A percentile compares a stretch with the other conserved stretches of the same genome.
Evolutionary conservation across 1,140 invertebrate genomes (phyloP).

Genomic region (Coboldia fuscipes): DNA sequence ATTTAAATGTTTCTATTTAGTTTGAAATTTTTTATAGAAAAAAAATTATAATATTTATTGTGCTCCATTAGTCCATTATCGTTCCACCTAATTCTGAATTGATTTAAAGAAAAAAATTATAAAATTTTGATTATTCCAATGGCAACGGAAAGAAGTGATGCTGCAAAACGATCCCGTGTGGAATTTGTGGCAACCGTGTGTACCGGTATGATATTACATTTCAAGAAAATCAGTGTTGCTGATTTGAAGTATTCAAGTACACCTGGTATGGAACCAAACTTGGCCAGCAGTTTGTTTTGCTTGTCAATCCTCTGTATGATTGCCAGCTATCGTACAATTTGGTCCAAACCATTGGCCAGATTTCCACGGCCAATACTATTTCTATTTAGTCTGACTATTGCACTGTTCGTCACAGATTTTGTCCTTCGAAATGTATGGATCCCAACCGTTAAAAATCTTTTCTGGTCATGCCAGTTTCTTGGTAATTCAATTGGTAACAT

Average conservation of each 20-base stretch:
- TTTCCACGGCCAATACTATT: not conserved
- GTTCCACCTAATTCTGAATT: too few species aligned
- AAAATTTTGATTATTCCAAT: too few species aligned
- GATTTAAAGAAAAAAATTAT: too few species aligned
- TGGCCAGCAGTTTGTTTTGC: not conserved
- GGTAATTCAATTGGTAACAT: not conserved
- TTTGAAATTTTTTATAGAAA: too few species aligned
- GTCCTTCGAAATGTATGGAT: not conserved
- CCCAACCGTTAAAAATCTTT: not conserved
- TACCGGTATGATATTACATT: not conserved
- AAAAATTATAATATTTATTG: too few species aligned
- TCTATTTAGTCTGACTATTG: not conserved
- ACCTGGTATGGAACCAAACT: not conserved
- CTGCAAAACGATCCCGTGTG: not conserved
- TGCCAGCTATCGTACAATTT: not conserved
- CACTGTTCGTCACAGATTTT: not conserved
- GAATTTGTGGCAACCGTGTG: not conserved
- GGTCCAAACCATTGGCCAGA: not conserved
- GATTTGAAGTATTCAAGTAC: not conserved
- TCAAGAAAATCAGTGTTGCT: not conserved
- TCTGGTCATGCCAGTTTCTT: not conserved
- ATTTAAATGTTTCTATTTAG: too few species aligned
- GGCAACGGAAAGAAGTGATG: conserved; percentile 1
- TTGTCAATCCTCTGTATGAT: not conserved
- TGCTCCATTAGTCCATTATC: too few species aligned